A percentile compares a stretch with the other conserved stretches of the same genome.
Conservation (phyloP, 2,888 invertebrate species). For the Peribatodes rhomboidaria region DNA sequence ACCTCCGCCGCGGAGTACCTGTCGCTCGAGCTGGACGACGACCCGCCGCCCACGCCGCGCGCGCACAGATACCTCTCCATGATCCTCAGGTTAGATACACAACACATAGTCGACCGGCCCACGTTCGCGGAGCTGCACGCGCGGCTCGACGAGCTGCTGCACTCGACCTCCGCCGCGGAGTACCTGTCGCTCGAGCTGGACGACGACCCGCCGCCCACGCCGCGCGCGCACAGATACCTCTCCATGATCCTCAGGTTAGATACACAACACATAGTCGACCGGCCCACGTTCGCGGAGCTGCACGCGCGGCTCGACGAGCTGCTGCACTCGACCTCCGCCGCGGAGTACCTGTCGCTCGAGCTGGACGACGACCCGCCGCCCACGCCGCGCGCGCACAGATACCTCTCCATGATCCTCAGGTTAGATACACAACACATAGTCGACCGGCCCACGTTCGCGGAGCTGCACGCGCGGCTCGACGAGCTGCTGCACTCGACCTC, state of each 20-base stretch:
- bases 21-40: constrained; percentile 62
- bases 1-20: constrained; percentile 75
- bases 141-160: constrained; percentile 71
- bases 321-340: constrained; percentile 67
- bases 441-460: constrained; percentile 89
- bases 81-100: constrained; percentile 61
- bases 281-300: constrained; percentile 91
- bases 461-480: constrained; percentile 81
- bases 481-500: constrained; percentile 68
- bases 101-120: constrained; percentile 84
- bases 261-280: constrained; percentile 60
- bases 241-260: constrained; percentile 65
- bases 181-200: constrained; percentile 72
- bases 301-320: constrained; percentile 71
- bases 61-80: constrained; percentile 59
- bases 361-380: constrained; percentile 56
- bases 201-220: constrained; percentile 53
- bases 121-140: constrained; percentile 88
- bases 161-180: constrained; percentile 66
- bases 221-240: constrained; percentile 55
- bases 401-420: constrained; percentile 66
- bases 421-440: constrained; percentile 36
- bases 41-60: constrained; percentile 52
- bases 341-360: constrained; percentile 73
- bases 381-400: constrained; percentile 50